Percentiles rank a stretch among this genome's conserved stretches.
Conservation (phyloP, 2,888 invertebrate species). For the Drosophila prostipennis region DNA sequence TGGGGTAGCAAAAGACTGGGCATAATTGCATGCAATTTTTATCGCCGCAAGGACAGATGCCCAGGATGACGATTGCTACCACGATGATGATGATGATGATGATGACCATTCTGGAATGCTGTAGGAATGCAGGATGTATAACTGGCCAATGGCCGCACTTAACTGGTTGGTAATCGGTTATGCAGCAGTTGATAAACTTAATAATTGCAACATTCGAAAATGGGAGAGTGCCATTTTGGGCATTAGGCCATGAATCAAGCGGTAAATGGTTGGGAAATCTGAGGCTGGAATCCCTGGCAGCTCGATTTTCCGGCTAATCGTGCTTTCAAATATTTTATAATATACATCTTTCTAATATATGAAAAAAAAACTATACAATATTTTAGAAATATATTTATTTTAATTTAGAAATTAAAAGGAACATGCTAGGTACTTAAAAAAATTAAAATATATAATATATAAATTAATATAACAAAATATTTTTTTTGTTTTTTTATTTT, state of each 20-base stretch:
- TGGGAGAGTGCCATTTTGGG: background rate
- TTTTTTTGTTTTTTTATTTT: no score
- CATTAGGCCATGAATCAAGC: slow-evolving; percentile 10
- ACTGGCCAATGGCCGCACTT: slow-evolving; percentile 16
- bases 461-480: no score
- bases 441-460: no score
- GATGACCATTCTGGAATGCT: slow-evolving; percentile 1
- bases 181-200: slow-evolving; percentile 31
- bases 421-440: no score
- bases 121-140: slow-evolving; percentile 19
- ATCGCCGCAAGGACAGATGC: slow-evolving; percentile 46
- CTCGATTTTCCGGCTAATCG: background rate
- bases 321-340: background rate
- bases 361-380: no score
- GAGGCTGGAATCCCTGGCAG: background rate
- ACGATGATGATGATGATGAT: background rate
- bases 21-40: slow-evolving; percentile 71
- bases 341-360: no score
- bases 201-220: slow-evolving; percentile 11
- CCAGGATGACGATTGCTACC: slow-evolving; percentile 9
- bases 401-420: no score
- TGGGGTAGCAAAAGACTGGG: slow-evolving; percentile 10
- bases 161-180: slow-evolving; percentile 33
- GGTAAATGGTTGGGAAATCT: background rate
- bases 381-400: no score